These are phyloP conservation scores for Chaetogeoica ovagalla DNA, from an alignment of 2,888 invertebrate species.

Conservation along the genomic window DNA sequence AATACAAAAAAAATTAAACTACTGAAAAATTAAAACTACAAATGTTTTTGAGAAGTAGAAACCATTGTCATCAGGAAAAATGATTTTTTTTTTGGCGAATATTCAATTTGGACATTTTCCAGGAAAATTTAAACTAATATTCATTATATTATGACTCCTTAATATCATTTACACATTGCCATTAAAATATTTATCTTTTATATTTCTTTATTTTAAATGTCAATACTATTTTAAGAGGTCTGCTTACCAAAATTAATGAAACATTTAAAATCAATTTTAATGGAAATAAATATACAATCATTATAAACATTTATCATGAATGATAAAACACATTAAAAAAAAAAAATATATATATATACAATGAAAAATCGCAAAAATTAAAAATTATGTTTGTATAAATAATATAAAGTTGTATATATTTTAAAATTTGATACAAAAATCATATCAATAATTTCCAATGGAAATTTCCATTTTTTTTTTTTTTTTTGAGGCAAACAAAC, in stretches of 20 bases:
- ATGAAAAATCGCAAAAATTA: too few relatives aligned
- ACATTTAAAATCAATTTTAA: not conserved
- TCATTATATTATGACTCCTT: slow-evolving; percentile 29
- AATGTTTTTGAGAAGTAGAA: not conserved
- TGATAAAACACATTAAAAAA: too few relatives aligned
- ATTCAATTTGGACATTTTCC: slow-evolving; percentile 31
- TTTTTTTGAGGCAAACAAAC: too few relatives aligned
- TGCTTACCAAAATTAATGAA: slow-evolving; percentile 12
- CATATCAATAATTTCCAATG: too few relatives aligned
- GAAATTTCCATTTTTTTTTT: too few relatives aligned
- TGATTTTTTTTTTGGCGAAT: slow-evolving; percentile 18
- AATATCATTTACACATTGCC: slow-evolving; percentile 39
- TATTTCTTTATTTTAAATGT: slow-evolving; percentile 23
- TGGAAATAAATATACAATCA: not conserved
- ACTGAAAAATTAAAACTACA: slow-evolving; percentile 6
- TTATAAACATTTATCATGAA: too few relatives aligned
- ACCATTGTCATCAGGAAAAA: slow-evolving; percentile 34
- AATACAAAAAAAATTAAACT: not conserved
- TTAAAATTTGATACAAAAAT: too few relatives aligned
- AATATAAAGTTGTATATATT: too few relatives aligned
- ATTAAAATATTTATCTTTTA: slow-evolving; percentile 41
- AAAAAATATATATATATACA: too few relatives aligned
- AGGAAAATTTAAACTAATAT: slow-evolving; percentile 38
- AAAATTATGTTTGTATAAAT: too few relatives aligned
- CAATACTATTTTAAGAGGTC: slow-evolving; percentile 29